Evolutionary conservation across 2,888 invertebrate species (phyloP).

Genomic region (Leptopilina drosophilae): DNA sequence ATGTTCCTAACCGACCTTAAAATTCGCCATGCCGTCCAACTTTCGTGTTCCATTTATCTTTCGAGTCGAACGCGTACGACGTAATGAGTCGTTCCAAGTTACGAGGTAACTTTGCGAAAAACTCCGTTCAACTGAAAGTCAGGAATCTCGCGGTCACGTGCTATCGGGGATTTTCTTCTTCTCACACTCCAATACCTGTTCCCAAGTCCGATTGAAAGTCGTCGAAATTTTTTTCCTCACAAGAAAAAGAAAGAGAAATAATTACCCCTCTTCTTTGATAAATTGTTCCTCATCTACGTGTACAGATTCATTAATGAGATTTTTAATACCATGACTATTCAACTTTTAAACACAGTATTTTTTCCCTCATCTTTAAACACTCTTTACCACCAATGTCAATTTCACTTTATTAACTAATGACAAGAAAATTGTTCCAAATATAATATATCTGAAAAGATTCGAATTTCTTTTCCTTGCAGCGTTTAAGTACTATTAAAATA

Average conservation of each 20-base stretch:
- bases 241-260: slow-evolving; percentile 38
- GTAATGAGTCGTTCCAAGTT: slow-evolving; percentile 59
- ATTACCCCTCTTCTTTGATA: slow-evolving; percentile 31
- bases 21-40: slow-evolving; percentile 56
- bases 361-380: too few relatives aligned
- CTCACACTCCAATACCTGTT: slow-evolving; percentile 24
- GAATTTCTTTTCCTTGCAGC: too few relatives aligned
- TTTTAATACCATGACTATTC: slow-evolving; percentile 7
- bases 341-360: slow-evolving; percentile 1
- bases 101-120: slow-evolving; percentile 55
- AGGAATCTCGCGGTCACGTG: slow-evolving; percentile 39
- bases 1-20: slow-evolving; percentile 46
- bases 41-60: slow-evolving; percentile 59
- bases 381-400: too few relatives aligned
- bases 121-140: slow-evolving; percentile 31
- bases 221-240: slow-evolving; percentile 10
- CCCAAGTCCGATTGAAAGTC: slow-evolving; percentile 35
- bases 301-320: slow-evolving; percentile 25
- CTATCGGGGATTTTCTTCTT: slow-evolving; percentile 34
- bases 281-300: slow-evolving; percentile 36
- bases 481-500: too few relatives aligned
- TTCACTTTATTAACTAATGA: too few relatives aligned
- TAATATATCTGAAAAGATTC: too few relatives aligned
- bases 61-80: slow-evolving; percentile 54
- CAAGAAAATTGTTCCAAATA: too few relatives aligned